These are phyloP conservation scores for Lamellibrachia luymesi DNA, from an alignment of 1,140 invertebrate genomes.

Conservation along the genomic window DNA sequence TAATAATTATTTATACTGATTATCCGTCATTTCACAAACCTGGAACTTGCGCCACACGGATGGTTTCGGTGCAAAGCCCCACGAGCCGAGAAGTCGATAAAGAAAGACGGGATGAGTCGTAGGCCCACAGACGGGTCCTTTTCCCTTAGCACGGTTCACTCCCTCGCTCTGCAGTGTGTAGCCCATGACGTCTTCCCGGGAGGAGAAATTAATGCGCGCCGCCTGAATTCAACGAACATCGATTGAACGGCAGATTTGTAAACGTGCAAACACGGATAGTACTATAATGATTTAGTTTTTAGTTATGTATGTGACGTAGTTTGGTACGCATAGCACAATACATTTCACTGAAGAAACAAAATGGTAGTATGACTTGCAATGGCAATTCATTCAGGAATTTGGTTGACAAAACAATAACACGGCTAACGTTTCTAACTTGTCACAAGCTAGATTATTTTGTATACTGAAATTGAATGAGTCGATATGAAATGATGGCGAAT, in stretches of 20 bases:
- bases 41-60: slow-evolving; percentile 23
- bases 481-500: background rate
- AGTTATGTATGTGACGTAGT: background rate
- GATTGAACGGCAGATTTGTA: background rate
- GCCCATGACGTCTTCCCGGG: slow-evolving; percentile 15
- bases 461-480: background rate
- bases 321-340: background rate
- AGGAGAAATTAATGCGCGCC: background rate
- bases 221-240: slow-evolving; percentile 8
- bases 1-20: background rate
- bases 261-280: background rate
- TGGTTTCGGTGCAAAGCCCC: slow-evolving; percentile 26
- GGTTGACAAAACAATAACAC: too few relatives aligned
- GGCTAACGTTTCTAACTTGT: too few relatives aligned
- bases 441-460: background rate
- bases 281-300: background rate
- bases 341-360: background rate
- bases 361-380: background rate
- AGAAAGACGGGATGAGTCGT: slow-evolving; percentile 21
- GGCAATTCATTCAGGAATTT: background rate
- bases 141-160: slow-evolving; percentile 9
- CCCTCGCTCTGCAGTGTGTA: slow-evolving; percentile 22
- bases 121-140: slow-evolving; percentile 9
- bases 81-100: slow-evolving; percentile 20
- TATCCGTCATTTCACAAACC: slow-evolving; percentile 9